Evolutionary conservation across 2,888 invertebrate genomes (phyloP).

Genomic region (Leptinotarsa rubiginosa): DNA sequence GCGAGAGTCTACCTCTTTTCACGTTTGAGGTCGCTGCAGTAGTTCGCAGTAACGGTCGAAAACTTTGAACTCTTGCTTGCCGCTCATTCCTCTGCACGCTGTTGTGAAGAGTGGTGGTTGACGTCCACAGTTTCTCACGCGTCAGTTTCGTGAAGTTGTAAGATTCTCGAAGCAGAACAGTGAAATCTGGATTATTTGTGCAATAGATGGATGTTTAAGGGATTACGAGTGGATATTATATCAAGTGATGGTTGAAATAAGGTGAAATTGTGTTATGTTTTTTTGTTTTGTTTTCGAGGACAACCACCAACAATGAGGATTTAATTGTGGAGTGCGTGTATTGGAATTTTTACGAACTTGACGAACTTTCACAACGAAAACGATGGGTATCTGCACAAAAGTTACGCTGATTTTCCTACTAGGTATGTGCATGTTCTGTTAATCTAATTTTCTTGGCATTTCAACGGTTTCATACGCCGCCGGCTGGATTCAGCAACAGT

Average conservation of each 20-base stretch:
- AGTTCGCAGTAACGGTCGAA: conserved; percentile 41
- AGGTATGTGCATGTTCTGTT: conserved; percentile 24
- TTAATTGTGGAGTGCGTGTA: conserved; percentile 19
- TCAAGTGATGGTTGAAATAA: conserved; percentile 14
- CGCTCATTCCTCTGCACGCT: conserved; percentile 46
- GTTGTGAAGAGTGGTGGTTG: conserved; percentile 24
- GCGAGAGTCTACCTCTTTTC: conserved; percentile 24
- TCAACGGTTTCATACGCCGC: conserved; percentile 7
- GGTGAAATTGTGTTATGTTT: conserved; percentile 16
- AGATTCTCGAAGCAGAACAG: not conserved
- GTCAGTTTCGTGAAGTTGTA: conserved; percentile 9
- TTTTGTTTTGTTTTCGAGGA: conserved; percentile 17
- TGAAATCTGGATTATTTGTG: conserved; percentile 21
- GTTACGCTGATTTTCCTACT: conserved; percentile 21
- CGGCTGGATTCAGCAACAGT: not conserved
- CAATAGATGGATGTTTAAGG: not conserved
- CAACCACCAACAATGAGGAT: conserved; percentile 25
- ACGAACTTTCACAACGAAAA: conserved; percentile 28
- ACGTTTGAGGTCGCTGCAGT: conserved; percentile 31
- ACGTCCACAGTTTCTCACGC: conserved; percentile 18
- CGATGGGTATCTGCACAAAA: conserved; percentile 20
- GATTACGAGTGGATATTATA: conserved; percentile 4
- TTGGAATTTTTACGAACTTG: conserved; percentile 27
- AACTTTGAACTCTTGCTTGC: conserved; percentile 44
- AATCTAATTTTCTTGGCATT: conserved; percentile 13